These are phyloP conservation scores for Amblyraja radiata DNA, from an alignment of 2,797 vertebrate genomes.

Conservation along the genomic window DNA sequence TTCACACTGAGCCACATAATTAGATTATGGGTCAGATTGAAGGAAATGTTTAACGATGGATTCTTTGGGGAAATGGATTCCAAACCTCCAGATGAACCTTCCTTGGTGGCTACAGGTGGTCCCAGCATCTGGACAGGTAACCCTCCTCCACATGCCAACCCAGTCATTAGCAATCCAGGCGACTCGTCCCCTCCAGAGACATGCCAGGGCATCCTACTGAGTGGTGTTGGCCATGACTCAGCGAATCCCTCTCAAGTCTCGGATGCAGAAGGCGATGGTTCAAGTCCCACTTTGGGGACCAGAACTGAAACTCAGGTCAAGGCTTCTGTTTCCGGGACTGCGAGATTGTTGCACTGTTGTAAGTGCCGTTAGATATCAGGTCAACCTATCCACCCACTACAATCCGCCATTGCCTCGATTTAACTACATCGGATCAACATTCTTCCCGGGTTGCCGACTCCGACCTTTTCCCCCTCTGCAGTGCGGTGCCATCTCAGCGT, in stretches of 20 bases:
- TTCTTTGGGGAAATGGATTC: no score
- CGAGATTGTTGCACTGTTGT: background rate
- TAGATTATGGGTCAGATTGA: background rate
- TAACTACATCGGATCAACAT: background rate
- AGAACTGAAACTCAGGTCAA: background rate
- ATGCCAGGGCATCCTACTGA: background rate
- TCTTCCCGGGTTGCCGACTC: background rate
- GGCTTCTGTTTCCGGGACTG: background rate
- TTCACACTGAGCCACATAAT: background rate
- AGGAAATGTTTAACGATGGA: no score
- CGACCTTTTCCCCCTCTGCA: background rate
- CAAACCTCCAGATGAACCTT: no score
- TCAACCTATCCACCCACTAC: background rate
- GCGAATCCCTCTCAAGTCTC: background rate
- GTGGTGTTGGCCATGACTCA: background rate
- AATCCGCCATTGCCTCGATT: background rate
- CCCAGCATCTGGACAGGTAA: no score
- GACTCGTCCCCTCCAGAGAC: background rate
- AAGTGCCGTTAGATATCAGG: background rate
- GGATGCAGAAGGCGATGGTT: background rate
- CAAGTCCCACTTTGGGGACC: background rate
- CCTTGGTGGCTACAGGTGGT: no score
- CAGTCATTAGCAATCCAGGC: background rate
- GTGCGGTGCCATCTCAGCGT: background rate
- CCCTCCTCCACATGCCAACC: background rate